Conservation (phyloP, 1,140 invertebrate species). For the Branchinecta lynchi region DNA sequence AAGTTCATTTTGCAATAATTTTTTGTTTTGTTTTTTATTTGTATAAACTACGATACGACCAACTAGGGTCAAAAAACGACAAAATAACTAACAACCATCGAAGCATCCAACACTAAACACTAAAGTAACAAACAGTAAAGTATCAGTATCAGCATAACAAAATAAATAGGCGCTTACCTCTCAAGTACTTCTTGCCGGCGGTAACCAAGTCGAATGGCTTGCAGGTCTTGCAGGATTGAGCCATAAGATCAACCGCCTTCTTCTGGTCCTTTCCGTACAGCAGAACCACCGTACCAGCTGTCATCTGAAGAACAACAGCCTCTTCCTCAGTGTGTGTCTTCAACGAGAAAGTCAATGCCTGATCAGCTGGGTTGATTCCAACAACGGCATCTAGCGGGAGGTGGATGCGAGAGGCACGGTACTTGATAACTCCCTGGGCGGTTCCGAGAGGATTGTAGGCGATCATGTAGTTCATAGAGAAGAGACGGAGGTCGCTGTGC, state of each 20-base stretch:
- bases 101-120: no score
- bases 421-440: conserved; percentile 18
- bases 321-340: conserved; percentile 18
- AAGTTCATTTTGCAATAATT: no score
- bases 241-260: conserved; percentile 10
- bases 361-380: conserved; percentile 16
- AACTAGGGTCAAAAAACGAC: no score
- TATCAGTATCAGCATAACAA: neutral
- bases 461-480: conserved; percentile 15
- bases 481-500: conserved; percentile 13
- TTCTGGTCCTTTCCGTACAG: conserved; percentile 17
- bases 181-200: conserved; percentile 8
- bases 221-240: conserved; percentile 17
- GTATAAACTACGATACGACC: no score
- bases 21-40: no score
- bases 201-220: conserved; percentile 16
- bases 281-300: conserved; percentile 13
- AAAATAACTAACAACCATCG: no score
- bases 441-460: conserved; percentile 19
- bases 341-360: conserved; percentile 11
- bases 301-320: conserved; percentile 12
- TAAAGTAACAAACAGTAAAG: no score
- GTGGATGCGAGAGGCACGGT: conserved; percentile 17
- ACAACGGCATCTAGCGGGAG: conserved; percentile 16
- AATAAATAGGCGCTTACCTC: conserved; percentile 7